Conservation (phyloP, 2,113 vertebrate genomes). For the Sprattus sprattus region DNA sequence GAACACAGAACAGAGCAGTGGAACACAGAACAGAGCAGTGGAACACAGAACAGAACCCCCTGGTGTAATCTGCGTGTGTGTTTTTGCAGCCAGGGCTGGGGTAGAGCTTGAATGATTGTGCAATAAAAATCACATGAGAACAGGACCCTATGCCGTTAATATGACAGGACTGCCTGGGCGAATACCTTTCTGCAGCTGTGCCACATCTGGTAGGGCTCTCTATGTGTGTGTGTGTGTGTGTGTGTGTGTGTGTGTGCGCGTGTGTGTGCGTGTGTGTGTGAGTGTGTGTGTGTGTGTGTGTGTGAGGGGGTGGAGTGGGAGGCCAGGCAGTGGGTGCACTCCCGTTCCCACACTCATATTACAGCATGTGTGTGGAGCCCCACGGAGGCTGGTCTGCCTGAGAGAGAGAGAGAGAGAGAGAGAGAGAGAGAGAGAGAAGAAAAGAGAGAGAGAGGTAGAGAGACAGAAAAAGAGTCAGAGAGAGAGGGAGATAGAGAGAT, state of each 20-base stretch:
- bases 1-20: background rate
- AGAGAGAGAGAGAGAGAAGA: background rate
- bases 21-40: background rate
- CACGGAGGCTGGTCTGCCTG: background rate
- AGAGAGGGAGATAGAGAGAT: background rate
- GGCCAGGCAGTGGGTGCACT: background rate
- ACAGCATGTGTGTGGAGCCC: background rate
- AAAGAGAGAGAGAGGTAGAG: background rate
- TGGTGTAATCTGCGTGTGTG: background rate
- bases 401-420: background rate
- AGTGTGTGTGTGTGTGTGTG: background rate
- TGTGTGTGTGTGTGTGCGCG: background rate
- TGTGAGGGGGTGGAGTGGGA: background rate
- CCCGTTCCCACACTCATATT: conserved; percentile 8
- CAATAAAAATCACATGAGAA: background rate
- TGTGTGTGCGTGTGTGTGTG: background rate
- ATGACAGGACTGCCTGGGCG: background rate
- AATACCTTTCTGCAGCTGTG: background rate
- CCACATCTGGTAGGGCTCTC: background rate
- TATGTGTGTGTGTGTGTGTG: background rate
- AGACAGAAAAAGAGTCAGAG: background rate
- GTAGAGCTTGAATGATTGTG: background rate
- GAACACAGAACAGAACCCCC: background rate
- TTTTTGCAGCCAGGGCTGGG: background rate
- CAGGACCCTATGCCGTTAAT: background rate